Evolutionary conservation across 2,797 vertebrate genomes (phyloP).

Genomic region (Thunnus albacares): DNA sequence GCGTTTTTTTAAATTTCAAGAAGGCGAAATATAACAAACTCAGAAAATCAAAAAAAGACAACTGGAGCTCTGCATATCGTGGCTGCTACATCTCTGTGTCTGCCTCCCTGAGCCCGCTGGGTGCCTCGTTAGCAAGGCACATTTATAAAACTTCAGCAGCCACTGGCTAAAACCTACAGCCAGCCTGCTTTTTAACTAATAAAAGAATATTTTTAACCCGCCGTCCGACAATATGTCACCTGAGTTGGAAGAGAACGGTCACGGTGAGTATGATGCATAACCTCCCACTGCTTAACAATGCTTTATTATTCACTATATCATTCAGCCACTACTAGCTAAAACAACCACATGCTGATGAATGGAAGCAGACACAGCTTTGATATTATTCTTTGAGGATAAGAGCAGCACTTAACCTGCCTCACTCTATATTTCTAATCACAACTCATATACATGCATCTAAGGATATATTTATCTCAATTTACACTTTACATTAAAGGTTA

Average conservation of each 20-base stretch:
- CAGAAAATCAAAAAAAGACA: slow-evolving; percentile 42
- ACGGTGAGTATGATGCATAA: slow-evolving; percentile 76
- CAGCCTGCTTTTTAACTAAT: slow-evolving; percentile 27
- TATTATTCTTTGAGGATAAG: neutral
- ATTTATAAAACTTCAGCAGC: slow-evolving; percentile 45
- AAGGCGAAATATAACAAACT: slow-evolving; percentile 63
- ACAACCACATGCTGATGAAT: slow-evolving; percentile 21
- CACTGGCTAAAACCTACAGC: slow-evolving; percentile 41
- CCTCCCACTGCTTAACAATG: slow-evolving; percentile 17
- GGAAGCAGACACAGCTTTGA: slow-evolving; percentile 8
- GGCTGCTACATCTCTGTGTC: slow-evolving; percentile 63
- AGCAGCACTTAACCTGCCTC: slow-evolving; percentile 5
- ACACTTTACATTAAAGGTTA: slow-evolving; percentile 2
- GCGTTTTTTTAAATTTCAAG: slow-evolving; percentile 42
- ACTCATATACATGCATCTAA: slow-evolving; percentile 1
- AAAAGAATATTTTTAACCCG: slow-evolving; percentile 43
- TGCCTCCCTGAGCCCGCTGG: slow-evolving; percentile 59
- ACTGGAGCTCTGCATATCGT: slow-evolving; percentile 52
- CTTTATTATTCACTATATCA: slow-evolving; percentile 4
- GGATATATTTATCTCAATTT: neutral
- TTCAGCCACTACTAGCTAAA: slow-evolving; percentile 6
- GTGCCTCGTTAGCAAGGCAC: slow-evolving; percentile 55
- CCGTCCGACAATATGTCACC: slow-evolving; percentile 81
- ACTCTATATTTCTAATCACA: slow-evolving; percentile 23
- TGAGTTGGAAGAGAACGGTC: slow-evolving; percentile 82